Evolutionary conservation across 2,888 invertebrate species (phyloP), one percentile per base, ranked within the genome.

Genomic region (Linyphia triangularis): DNA sequence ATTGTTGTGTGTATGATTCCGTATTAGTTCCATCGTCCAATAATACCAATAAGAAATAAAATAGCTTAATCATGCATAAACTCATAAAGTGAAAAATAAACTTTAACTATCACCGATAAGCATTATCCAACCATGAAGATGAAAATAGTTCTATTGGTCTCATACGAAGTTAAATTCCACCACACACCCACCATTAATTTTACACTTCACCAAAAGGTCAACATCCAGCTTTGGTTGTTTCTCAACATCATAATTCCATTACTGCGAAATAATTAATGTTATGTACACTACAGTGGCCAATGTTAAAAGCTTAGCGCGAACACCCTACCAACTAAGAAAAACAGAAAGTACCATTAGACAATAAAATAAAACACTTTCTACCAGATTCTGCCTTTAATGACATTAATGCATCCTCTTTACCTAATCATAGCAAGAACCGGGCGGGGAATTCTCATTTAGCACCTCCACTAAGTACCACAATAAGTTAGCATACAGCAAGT

Each of bases 261-360:
- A 70, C 28, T 13, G 43, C n/a, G 16, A 67, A 43, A 43, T 70
- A 70, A 70, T 70, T 70, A 70, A 70, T 70, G 70, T 70, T 70
- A 40, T 70, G 70, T 43, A 24, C 43, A 51, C 51, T 13, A 13
- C 51, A 51, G 13, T 51, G 51, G 51, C 51, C 51, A 51, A n/a
- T 13, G 51, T 51, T 51, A 16, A 51, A 51, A 2, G 51, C 51
- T n/a, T n/a, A 51, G 5, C n/a, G 51, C 51, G n/a, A 51, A 51
- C 51, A 51, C 5, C 51, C 51, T n/a, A 33, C 33, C 33, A n/a
- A 33, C 33, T 33, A 9, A 33, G 16, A 51, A n/a, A 51, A 51
- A 51, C 51, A 51, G 16, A 51, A 51, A n/a, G n/a, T n/a, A n/a
- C n/a, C 51, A 51, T 51, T 51, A 51, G 51, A 9, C 51, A 51